Evolutionary conservation across 1,140 invertebrate species (phyloP), one percentile per base, ranked within the genome.

Genomic region (Drosophila kohkoa): DNA sequence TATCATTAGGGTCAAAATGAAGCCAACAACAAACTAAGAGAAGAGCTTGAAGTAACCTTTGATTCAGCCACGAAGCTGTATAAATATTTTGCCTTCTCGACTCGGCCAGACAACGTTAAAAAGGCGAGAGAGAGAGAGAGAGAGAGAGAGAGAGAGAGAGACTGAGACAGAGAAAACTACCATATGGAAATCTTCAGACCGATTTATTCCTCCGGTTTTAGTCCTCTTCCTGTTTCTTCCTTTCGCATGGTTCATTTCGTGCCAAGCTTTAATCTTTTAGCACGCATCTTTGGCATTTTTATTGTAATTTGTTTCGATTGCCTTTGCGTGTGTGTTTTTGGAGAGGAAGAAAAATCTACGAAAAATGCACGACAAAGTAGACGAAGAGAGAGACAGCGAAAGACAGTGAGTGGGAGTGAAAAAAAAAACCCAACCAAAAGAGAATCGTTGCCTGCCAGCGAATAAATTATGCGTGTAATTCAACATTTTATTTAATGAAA

Each of bases 401-500:
- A 3, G 1, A 32, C 30, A 38, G 10, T 11, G 32, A 35, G 7
- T n/a, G 8, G 30, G 38, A 20, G 16, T 11, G 4, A 25, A 1
- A 11, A 20, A 32, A 41, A 38, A 41, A 55, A 58, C 3, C 0
- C 20, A 10, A 2, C 46, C 32, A 32, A 10, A 55, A 25, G 25
- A 41, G 32, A 11, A 25, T 10, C 52, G 20, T 75, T 77, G 79
- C 65, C 81, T 83, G 71, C 57, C 64, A 67, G 67, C 71, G 74
- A 90, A 90, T 88, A 90, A 90, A 90, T 91, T 90, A 91, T 90
- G 88, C 88, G 88, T 90, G 88, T 91, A 91, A 90, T 90, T 90
- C 88, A 90, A 90, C 88, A 90, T 91, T 90, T 90, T 90, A 91
- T 90, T 90, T 90, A 90, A 90, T 90, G 88, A 90, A 90, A 90